These are phyloP conservation scores for Caenorhabditis becei DNA, from an alignment of 2,888 invertebrate species.

Conservation along the genomic window DNA sequence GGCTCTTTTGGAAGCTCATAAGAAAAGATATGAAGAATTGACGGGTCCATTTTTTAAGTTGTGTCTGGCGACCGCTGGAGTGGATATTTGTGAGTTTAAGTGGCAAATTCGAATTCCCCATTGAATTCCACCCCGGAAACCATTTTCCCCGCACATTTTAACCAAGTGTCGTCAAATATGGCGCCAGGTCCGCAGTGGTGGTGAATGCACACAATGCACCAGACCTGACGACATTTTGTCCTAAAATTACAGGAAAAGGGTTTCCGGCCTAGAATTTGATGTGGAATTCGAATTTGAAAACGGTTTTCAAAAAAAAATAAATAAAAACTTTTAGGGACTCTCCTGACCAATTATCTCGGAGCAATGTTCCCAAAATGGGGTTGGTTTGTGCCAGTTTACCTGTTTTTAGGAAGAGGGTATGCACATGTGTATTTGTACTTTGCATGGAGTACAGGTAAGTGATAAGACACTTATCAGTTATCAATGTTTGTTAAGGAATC, in stretches of 20 bases:
- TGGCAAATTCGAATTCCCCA: background rate
- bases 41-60: conserved; percentile 53
- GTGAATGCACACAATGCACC: no score
- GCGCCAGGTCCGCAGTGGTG: background rate
- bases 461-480: background rate
- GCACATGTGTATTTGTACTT: conserved; percentile 50
- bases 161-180: background rate
- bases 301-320: background rate
- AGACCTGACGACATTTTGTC: no score
- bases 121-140: no score
- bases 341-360: conserved; percentile 49
- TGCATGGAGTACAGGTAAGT: conserved; percentile 54
- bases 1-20: conserved; percentile 47
- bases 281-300: background rate
- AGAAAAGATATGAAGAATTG: conserved; percentile 37
- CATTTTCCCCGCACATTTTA: background rate
- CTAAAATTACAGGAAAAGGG: no score
- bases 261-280: background rate
- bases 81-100: conserved; percentile 48
- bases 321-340: conserved; percentile 27
- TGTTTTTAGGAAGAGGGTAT: conserved; percentile 42
- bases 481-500: conserved; percentile 17
- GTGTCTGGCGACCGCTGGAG: conserved; percentile 45
- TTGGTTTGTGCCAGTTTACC: conserved; percentile 32
- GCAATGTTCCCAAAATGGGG: conserved; percentile 59